Conservation (phyloP, 2,797 vertebrate genomes). For the Neoniphon sammara region DNA sequence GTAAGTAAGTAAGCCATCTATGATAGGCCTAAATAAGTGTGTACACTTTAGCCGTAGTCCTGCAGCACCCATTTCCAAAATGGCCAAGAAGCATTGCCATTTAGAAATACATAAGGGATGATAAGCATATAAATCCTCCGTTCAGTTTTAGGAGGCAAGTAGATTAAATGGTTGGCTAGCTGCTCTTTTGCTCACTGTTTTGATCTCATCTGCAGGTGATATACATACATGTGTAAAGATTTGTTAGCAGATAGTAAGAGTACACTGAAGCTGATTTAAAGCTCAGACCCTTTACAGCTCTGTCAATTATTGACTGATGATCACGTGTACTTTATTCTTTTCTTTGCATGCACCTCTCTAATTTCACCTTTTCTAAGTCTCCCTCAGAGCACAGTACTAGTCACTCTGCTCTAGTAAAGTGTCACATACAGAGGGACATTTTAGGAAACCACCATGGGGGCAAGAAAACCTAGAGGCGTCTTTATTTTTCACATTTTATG, state of each 20-base stretch:
- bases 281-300: slow-evolving; percentile 44
- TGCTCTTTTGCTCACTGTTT: not conserved
- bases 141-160: not conserved
- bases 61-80: no score
- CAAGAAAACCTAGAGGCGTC: not conserved
- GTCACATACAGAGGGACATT: slow-evolving; percentile 4
- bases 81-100: no score
- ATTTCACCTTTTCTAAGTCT: not conserved
- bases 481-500: slow-evolving; percentile 47
- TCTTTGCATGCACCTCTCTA: not conserved
- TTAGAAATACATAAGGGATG: no score
- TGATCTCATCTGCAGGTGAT: slow-evolving; percentile 8
- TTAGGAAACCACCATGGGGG: slow-evolving; percentile 60
- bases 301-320: slow-evolving; percentile 70
- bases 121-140: no score
- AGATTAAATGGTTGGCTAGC: not conserved
- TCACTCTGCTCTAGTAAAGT: not conserved
- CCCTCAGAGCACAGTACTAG: not conserved
- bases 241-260: slow-evolving; percentile 23
- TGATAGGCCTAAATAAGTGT: no score
- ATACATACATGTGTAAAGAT: slow-evolving; percentile 40
- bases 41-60: no score
- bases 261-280: slow-evolving; percentile 27
- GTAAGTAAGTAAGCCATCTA: no score
- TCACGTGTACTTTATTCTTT: slow-evolving; percentile 18